These are phyloP conservation scores for Clepsis dumicolana DNA, from an alignment of 2,888 invertebrate genomes.

Conservation along the genomic window DNA sequence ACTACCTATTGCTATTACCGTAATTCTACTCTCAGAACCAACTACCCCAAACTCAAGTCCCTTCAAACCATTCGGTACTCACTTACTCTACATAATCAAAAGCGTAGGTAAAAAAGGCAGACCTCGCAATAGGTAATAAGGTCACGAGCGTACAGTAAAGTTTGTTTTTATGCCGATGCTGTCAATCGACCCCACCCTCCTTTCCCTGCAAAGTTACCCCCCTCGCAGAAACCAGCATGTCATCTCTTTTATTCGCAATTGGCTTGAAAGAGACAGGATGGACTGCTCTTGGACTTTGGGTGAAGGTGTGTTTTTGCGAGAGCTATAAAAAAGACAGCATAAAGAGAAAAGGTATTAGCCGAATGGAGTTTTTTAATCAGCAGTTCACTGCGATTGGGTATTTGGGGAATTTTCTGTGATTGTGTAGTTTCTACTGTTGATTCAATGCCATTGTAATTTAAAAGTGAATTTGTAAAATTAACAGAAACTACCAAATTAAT, in stretches of 20 bases:
- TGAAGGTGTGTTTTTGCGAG: not conserved
- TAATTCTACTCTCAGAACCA: constrained; percentile 1
- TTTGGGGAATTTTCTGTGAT: constrained; percentile 4
- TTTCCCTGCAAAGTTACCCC: not conserved
- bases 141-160: constrained; percentile 41
- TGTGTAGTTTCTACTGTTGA: not conserved
- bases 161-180: constrained; percentile 42
- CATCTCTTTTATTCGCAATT: constrained; percentile 3
- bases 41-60: constrained; percentile 13
- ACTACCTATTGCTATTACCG: not conserved
- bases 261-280: constrained; percentile 7
- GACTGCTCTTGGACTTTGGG: not conserved
- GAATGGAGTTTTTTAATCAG: constrained; percentile 35
- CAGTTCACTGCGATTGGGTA: constrained; percentile 17
- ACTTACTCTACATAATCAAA: constrained; percentile 28
- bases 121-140: constrained; percentile 38
- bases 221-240: not conserved
- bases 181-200: constrained; percentile 27
- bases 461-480: not conserved
- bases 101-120: constrained; percentile 37
- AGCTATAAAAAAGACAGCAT: constrained; percentile 31
- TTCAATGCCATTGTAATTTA: too few relatives aligned
- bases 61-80: constrained; percentile 19
- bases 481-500: too few relatives aligned
- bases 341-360: constrained; percentile 35